phyloP scores from a whole-genome alignment of 2,113 vertebrate genomes.

The Cranoglanis bouderius region DNA sequence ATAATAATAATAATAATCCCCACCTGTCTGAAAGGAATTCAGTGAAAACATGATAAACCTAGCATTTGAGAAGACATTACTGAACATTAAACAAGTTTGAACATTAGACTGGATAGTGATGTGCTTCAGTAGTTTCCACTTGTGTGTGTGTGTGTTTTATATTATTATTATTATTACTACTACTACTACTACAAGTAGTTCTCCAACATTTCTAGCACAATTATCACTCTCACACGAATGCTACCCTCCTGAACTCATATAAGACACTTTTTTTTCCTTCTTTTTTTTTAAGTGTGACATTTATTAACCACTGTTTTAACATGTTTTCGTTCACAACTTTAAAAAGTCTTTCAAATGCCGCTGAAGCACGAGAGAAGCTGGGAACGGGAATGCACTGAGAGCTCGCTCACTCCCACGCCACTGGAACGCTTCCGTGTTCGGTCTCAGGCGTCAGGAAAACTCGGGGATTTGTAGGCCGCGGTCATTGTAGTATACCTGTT shows the following conservation, averaged over 20 bases:
- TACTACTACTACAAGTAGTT: too few relatives aligned
- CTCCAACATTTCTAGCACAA: background rate
- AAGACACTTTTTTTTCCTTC: too few relatives aligned
- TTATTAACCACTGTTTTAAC: background rate
- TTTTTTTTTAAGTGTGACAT: background rate
- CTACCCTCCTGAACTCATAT: too few relatives aligned
- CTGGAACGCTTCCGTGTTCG: background rate
- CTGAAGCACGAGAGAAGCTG: background rate
- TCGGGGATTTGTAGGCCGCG: slow-evolving; percentile 21
- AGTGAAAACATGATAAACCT: background rate
- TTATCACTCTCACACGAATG: too few relatives aligned
- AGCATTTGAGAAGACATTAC: background rate
- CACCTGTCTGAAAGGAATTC: background rate
- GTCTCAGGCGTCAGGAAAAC: slow-evolving; percentile 4
- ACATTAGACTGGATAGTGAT: background rate
- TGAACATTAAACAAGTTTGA: background rate
- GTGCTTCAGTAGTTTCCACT: background rate
- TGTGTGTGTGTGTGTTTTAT: background rate
- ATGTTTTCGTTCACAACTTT: background rate
- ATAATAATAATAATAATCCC: background rate
- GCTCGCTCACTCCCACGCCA: background rate
- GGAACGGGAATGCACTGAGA: background rate
- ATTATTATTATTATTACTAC: too few relatives aligned
- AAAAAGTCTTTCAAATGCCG: background rate
- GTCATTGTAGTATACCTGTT: background rate